Percentiles rank a stretch among this genome's conserved stretches.
These are phyloP conservation scores for Mesoclemmys tuberculata DNA, from an alignment of 2,113 vertebrate species.

Conservation along the genomic window DNA sequence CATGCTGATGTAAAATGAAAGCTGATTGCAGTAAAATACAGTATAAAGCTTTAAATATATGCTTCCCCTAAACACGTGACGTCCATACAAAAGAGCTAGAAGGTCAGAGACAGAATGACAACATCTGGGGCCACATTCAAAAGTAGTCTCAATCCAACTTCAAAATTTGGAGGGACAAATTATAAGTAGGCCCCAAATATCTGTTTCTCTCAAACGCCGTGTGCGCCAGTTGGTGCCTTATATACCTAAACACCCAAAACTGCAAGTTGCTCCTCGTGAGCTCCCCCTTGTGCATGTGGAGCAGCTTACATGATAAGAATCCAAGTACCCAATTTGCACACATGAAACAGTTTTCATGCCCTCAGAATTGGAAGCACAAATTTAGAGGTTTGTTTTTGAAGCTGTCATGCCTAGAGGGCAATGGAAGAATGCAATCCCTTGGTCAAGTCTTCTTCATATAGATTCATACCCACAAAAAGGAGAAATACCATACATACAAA, in stretches of 20 bases:
- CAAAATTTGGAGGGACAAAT: background rate
- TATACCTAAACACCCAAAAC: background rate
- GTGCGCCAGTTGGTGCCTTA: rapidly evolving
- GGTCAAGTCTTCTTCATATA: rapidly evolving
- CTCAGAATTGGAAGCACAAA: background rate
- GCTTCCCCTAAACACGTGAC: background rate
- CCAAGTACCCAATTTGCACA: background rate
- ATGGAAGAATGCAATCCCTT: background rate
- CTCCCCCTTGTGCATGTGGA: background rate
- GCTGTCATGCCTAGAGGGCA: background rate
- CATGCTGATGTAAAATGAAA: background rate
- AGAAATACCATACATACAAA: background rate
- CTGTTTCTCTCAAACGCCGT: background rate
- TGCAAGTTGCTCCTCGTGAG: background rate
- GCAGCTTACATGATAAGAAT: background rate
- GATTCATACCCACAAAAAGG: background rate
- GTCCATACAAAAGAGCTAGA: background rate
- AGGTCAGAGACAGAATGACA: background rate
- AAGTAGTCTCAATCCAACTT: background rate
- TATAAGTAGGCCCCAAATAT: background rate
- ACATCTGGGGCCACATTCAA: background rate
- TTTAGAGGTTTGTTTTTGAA: background rate
- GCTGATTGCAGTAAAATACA: background rate
- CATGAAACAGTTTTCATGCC: background rate
- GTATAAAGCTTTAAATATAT: background rate